Evolutionary conservation across 2,888 invertebrate species (phyloP).

Genomic region (Eupithecia exiguata): DNA sequence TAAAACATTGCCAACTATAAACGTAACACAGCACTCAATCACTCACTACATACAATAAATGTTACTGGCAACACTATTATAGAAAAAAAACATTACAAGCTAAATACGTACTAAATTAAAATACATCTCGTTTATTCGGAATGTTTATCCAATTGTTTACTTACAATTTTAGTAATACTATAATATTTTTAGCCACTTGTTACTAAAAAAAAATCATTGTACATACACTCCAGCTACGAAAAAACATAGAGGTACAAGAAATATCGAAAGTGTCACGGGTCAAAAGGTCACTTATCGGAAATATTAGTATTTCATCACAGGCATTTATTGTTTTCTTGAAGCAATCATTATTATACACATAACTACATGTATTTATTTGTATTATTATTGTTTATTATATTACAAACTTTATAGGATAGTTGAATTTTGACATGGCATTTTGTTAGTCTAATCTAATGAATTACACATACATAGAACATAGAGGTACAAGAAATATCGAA

Average conservation of each 20-base stretch:
- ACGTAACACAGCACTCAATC: constrained; percentile 72
- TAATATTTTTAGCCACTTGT: constrained; percentile 16
- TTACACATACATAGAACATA: too few species aligned
- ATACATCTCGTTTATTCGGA: constrained; percentile 51
- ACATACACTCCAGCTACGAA: constrained; percentile 11
- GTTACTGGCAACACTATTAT: constrained; percentile 50
- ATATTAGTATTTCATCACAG: neutral
- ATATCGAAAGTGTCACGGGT: neutral
- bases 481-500: neutral
- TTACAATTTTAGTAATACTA: constrained; percentile 51
- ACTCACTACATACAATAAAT: constrained; percentile 53
- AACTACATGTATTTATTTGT: neutral
- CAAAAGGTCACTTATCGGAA: neutral
- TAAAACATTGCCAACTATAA: constrained; percentile 56
- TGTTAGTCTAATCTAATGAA: neutral
- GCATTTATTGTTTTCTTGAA: neutral
- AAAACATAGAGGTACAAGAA: neutral
- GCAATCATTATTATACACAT: neutral
- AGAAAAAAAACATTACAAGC: constrained; percentile 37
- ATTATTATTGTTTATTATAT: neutral
- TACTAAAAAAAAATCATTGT: constrained; percentile 24
- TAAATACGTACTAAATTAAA: constrained; percentile 35
- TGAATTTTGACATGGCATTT: neutral
- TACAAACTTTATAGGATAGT: neutral
- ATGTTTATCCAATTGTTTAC: constrained; percentile 53